Evolutionary conservation across 2,113 vertebrate genomes (phyloP).

Genomic region (Dasypus novemcinctus): DNA sequence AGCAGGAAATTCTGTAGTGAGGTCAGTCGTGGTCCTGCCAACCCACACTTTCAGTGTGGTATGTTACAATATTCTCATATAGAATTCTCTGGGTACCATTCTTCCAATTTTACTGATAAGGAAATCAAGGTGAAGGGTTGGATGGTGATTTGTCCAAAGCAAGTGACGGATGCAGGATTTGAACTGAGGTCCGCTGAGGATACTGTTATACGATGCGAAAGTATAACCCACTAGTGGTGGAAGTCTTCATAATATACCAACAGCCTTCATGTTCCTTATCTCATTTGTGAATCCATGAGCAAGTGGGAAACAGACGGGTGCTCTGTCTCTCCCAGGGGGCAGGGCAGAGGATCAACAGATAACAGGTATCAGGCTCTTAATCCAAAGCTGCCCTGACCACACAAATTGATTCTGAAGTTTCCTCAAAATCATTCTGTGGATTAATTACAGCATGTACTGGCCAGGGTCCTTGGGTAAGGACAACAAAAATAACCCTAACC

Average conservation of each 20-base stretch:
- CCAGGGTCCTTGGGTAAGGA: background rate
- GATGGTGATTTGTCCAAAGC: background rate
- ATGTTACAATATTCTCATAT: background rate
- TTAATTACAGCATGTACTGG: background rate
- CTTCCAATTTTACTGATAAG: background rate
- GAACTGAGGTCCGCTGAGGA: background rate
- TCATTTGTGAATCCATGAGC: background rate
- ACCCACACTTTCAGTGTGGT: background rate
- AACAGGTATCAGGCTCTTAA: conserved; percentile 20
- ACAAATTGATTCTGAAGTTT: conserved; percentile 41
- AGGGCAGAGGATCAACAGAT: background rate
- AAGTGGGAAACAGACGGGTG: background rate
- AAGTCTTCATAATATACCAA: background rate
- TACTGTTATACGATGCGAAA: background rate
- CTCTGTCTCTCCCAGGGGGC: background rate
- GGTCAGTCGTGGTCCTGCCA: background rate
- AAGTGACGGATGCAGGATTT: background rate
- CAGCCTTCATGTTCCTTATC: background rate
- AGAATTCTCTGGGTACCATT: background rate
- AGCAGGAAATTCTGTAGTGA: background rate
- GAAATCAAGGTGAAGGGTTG: background rate
- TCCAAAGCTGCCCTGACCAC: conserved; percentile 12
- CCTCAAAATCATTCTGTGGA: conserved; percentile 27
- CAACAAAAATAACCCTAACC: background rate
- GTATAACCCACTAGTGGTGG: background rate